These are phyloP conservation scores for Catocala nupta DNA, from an alignment of 2,888 invertebrate genomes.

Conservation along the genomic window DNA sequence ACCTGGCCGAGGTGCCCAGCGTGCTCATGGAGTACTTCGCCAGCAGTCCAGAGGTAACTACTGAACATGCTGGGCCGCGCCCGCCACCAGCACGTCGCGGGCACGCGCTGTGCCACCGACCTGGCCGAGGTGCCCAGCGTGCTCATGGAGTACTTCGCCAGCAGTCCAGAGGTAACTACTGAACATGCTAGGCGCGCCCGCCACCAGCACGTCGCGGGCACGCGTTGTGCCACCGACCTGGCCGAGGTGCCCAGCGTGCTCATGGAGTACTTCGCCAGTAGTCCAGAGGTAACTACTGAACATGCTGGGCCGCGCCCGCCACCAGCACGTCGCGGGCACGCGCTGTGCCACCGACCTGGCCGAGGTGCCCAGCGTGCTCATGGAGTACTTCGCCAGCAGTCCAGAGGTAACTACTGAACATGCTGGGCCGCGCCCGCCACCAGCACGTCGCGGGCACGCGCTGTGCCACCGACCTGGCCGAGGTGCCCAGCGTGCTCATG, in stretches of 20 bases:
- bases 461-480: constrained; percentile 98
- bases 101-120: constrained; percentile 98
- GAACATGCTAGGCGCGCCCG: constrained; percentile 96
- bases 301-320: constrained; percentile 97
- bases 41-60: constrained; percentile 89
- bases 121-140: constrained; percentile 99
- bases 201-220: constrained; percentile 99
- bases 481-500: constrained; percentile 99
- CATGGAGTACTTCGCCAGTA: constrained; percentile 98
- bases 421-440: constrained; percentile 97
- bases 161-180: constrained; percentile 89
- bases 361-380: constrained; percentile 99
- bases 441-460: constrained; percentile 99
- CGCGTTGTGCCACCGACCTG: constrained; percentile 98
- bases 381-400: constrained; percentile 99
- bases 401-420: constrained; percentile 86
- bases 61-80: constrained; percentile 95
- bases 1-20: constrained; percentile 99
- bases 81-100: constrained; percentile 98
- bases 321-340: constrained; percentile 99
- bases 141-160: constrained; percentile 98
- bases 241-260: constrained; percentile 99
- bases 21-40: constrained; percentile 99
- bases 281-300: constrained; percentile 86
- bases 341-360: constrained; percentile 99